These are phyloP conservation scores for Oreochromis spilurus DNA, from an alignment of 2,113 vertebrate species.

Conservation along the genomic window DNA sequence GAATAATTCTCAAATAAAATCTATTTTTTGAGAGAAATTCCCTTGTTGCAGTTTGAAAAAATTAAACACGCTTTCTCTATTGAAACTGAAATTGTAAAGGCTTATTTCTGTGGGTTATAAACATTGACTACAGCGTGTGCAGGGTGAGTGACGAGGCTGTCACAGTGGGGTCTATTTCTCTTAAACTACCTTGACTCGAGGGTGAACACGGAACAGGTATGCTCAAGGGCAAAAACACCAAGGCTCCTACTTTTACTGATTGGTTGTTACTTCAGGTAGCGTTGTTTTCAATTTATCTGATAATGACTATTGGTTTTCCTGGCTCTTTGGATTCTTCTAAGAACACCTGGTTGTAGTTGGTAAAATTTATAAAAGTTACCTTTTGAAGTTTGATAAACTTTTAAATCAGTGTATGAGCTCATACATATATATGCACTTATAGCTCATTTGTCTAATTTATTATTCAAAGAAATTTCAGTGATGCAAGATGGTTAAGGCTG, in stretches of 20 bases:
- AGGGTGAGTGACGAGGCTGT: constrained; percentile 20
- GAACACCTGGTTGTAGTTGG: constrained; percentile 59
- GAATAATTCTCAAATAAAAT: constrained; percentile 26
- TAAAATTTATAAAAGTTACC: constrained; percentile 31
- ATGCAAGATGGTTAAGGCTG: constrained; percentile 7
- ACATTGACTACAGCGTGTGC: background rate
- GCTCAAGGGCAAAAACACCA: constrained; percentile 6
- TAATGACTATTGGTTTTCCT: constrained; percentile 48
- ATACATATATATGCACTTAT: background rate
- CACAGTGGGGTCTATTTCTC: constrained; percentile 18
- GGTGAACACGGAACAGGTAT: constrained; percentile 28
- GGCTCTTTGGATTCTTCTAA: constrained; percentile 23
- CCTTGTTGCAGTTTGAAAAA: background rate
- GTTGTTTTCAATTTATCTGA: constrained; percentile 43
- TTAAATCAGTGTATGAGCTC: constrained; percentile 16
- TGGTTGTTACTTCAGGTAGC: constrained; percentile 32
- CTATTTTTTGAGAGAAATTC: background rate
- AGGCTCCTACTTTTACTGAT: constrained; percentile 31
- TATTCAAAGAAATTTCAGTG: background rate
- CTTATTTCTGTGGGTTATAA: background rate
- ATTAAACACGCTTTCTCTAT: background rate
- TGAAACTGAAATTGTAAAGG: background rate
- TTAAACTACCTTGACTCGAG: constrained; percentile 27
- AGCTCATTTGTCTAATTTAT: constrained; percentile 5
- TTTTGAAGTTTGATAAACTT: constrained; percentile 33